Conservation (phyloP, 2,113 vertebrate species). For the Pedionomus torquatus region DNA sequence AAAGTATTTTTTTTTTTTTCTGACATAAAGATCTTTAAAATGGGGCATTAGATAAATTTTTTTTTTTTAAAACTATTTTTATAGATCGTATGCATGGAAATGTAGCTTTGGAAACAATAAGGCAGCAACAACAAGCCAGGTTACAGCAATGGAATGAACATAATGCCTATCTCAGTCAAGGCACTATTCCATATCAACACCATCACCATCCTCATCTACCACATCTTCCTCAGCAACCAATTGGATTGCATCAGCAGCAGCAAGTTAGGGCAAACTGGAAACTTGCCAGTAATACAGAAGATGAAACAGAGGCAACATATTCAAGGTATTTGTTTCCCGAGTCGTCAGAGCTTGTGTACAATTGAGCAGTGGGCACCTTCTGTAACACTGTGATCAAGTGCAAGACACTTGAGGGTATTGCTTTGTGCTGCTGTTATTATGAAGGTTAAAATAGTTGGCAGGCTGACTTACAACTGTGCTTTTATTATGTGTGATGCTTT, state of each 20-base stretch:
- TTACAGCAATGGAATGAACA: conserved; percentile 94
- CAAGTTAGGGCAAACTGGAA: conserved; percentile 91
- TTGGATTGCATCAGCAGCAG: conserved; percentile 89
- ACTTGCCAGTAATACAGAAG: conserved; percentile 83
- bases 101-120: conserved; percentile 88
- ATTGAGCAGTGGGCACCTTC: conserved; percentile 14
- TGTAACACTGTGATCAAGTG: conserved; percentile 51
- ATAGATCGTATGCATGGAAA: conserved; percentile 85
- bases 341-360: conserved; percentile 15
- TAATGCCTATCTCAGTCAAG: conserved; percentile 86
- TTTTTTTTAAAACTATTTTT: conserved; percentile 50
- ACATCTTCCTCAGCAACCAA: conserved; percentile 87
- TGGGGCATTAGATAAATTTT: conserved; percentile 31
- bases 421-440: conserved; percentile 35
- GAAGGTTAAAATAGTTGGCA: conserved; percentile 15
- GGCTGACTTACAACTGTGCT: conserved; percentile 21
- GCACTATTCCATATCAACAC: conserved; percentile 85
- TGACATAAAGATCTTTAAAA: conserved; percentile 40
- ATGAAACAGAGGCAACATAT: conserved; percentile 86
- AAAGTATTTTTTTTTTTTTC: conserved; percentile 17
- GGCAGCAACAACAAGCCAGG: conserved; percentile 88
- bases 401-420: conserved; percentile 26
- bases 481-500: conserved; percentile 49
- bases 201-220: conserved; percentile 87
- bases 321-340: conserved; percentile 81